These are phyloP conservation scores for Ophioninae sp. DNA, from an alignment of 2,888 invertebrate genomes.

Conservation along the genomic window DNA sequence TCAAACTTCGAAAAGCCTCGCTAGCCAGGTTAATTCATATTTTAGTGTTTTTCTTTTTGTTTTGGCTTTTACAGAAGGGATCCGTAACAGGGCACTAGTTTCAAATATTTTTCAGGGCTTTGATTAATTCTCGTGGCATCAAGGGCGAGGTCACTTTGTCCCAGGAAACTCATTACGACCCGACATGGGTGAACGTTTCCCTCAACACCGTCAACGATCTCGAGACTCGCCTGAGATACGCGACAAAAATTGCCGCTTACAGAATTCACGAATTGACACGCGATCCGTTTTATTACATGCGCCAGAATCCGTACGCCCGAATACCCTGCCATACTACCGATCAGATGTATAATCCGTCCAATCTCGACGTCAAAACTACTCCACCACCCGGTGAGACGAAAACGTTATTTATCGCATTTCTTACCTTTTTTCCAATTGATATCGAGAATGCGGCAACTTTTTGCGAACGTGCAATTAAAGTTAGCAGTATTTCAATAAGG, in stretches of 20 bases:
- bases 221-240: conserved; percentile 88
- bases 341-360: conserved; percentile 89
- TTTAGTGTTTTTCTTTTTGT: conserved; percentile 16
- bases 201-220: conserved; percentile 86
- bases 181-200: conserved; percentile 90
- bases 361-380: conserved; percentile 82
- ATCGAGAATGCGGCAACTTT: neutral
- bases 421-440: neutral
- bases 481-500: neutral
- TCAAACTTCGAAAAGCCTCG: conserved; percentile 86
- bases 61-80: neutral
- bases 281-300: conserved; percentile 82
- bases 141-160: conserved; percentile 89
- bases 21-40: conserved; percentile 85
- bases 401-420: neutral
- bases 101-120: conserved; percentile 82
- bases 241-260: conserved; percentile 87
- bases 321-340: conserved; percentile 88
- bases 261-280: conserved; percentile 88
- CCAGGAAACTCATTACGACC: conserved; percentile 92
- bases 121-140: conserved; percentile 90
- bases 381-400: conserved; percentile 86
- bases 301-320: conserved; percentile 75
- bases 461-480: neutral
- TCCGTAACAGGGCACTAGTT: neutral